phyloP scores from a whole-genome alignment of 2,797 vertebrate genomes.

The Enteromius afrohamiltoni region DNA sequence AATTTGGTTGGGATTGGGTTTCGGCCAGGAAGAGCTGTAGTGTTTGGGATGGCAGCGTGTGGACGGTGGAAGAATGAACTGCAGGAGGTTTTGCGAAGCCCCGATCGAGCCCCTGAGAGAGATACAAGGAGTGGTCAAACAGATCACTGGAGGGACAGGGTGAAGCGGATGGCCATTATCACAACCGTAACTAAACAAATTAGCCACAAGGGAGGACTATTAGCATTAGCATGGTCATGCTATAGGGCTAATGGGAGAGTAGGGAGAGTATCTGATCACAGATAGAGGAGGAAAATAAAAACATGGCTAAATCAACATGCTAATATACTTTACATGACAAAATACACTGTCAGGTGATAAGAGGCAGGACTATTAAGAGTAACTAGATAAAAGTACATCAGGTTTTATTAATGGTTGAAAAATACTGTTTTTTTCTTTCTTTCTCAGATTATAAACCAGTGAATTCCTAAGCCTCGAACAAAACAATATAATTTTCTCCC shows the following conservation, averaged over 20 bases:
- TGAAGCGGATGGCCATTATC: constrained; percentile 68
- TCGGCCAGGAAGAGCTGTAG: constrained; percentile 18
- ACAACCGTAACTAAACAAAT: constrained; percentile 77
- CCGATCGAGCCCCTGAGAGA: constrained; percentile 39
- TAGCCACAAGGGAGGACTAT: constrained; percentile 69
- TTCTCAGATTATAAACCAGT: not conserved
- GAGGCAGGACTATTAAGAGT: no score
- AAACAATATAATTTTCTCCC: constrained; percentile 70
- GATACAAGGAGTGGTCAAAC: constrained; percentile 67
- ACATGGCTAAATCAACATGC: not conserved
- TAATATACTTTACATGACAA: not conserved
- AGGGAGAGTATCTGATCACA: constrained; percentile 12
- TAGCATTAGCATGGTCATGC: constrained; percentile 37
- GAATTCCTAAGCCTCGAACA: constrained; percentile 54
- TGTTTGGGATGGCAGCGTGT: constrained; percentile 39
- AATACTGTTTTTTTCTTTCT: not conserved
- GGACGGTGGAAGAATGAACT: constrained; percentile 39
- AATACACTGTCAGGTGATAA: not conserved
- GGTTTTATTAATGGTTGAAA: not conserved
- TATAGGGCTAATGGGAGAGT: constrained; percentile 18
- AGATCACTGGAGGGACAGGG: constrained; percentile 69
- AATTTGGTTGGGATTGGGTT: constrained; percentile 59
- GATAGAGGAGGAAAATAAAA: constrained; percentile 3
- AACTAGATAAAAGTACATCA: not conserved
- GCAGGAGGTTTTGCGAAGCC: constrained; percentile 53